Percentiles rank a stretch among this genome's conserved stretches.
Conservation (phyloP, 2,888 invertebrate genomes). For the Spialia ferax region DNA sequence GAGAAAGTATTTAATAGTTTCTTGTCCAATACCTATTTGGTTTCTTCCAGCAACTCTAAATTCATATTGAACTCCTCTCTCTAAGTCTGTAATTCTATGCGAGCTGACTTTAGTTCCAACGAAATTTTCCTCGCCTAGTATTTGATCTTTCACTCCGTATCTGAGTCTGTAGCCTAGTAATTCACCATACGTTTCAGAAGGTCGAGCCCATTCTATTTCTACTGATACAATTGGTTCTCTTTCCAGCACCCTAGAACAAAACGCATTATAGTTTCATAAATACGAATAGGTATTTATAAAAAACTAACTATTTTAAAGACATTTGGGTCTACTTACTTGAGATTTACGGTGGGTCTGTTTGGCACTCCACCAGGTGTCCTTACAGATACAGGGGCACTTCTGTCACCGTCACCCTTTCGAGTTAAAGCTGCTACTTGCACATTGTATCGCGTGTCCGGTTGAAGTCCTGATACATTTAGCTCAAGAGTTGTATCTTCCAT, state of each 20-base stretch:
- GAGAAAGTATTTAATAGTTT: constrained; percentile 95
- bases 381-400: constrained; percentile 94
- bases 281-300: not conserved
- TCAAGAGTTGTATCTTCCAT: constrained; percentile 92
- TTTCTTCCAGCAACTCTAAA: constrained; percentile 98
- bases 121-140: constrained; percentile 90
- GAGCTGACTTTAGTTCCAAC: constrained; percentile 89
- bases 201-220: constrained; percentile 97
- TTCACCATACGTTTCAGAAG: constrained; percentile 95
- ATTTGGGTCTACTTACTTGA: constrained; percentile 88
- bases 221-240: constrained; percentile 95
- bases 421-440: constrained; percentile 98
- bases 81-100: constrained; percentile 92
- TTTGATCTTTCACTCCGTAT: constrained; percentile 95
- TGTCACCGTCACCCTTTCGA: constrained; percentile 98
- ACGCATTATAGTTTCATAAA: constrained; percentile 25
- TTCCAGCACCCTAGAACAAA: constrained; percentile 90
- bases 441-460: constrained; percentile 98
- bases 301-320: not conserved
- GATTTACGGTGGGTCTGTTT: constrained; percentile 92
- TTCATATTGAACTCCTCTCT: constrained; percentile 98
- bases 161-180: constrained; percentile 94
- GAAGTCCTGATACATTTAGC: constrained; percentile 94
- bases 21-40: constrained; percentile 97
- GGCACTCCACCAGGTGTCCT: constrained; percentile 98